These are phyloP conservation scores for Chaenodraco wilsoni DNA, from an alignment of 2,797 vertebrate genomes.

Conservation along the genomic window DNA sequence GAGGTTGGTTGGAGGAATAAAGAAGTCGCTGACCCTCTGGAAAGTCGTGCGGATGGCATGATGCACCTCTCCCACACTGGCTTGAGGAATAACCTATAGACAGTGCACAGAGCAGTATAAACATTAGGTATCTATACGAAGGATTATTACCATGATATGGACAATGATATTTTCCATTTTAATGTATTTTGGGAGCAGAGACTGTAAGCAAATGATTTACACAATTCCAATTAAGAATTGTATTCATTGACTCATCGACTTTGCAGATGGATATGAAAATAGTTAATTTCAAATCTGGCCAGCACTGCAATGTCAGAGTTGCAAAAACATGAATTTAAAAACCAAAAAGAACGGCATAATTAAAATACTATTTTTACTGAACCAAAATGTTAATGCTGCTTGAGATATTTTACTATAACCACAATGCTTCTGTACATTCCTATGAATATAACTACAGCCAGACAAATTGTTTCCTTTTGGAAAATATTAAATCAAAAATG, in stretches of 20 bases:
- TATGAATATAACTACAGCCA: neutral
- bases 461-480: too few relatives aligned
- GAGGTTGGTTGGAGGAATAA: constrained; percentile 95
- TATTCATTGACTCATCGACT: too few relatives aligned
- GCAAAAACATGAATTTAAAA: too few relatives aligned
- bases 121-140: neutral
- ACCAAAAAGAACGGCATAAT: too few relatives aligned
- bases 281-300: too few relatives aligned
- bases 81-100: constrained; percentile 91
- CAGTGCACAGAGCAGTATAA: neutral
- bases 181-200: neutral
- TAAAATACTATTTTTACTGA: neutral
- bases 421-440: too few relatives aligned
- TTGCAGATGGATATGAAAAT: too few relatives aligned
- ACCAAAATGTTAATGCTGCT: neutral
- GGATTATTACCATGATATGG: neutral
- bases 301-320: too few relatives aligned
- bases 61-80: constrained; percentile 88
- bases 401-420: neutral
- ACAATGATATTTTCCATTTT: neutral
- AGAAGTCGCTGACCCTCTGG: constrained; percentile 90
- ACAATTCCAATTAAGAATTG: too few relatives aligned
- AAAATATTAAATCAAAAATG: too few relatives aligned
- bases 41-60: constrained; percentile 87
- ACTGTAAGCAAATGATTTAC: neutral